Evolutionary conservation across 2,113 vertebrate genomes (phyloP).

Genomic region (Corythoichthys haematopterus): DNA sequence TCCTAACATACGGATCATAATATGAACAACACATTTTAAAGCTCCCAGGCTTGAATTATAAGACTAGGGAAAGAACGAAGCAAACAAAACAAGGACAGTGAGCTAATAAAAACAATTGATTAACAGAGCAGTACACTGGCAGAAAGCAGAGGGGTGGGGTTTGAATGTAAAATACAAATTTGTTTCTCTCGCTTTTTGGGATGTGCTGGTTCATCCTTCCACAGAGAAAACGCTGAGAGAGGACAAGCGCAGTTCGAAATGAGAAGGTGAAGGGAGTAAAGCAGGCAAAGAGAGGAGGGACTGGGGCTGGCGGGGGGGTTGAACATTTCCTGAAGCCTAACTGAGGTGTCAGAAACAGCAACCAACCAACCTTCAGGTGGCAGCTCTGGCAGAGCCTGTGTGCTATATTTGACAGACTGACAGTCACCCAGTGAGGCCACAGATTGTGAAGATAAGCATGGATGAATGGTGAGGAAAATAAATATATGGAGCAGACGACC

Average conservation of each 20-base stretch:
- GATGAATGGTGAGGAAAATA: slow-evolving; percentile 7
- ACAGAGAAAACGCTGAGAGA: slow-evolving; percentile 27
- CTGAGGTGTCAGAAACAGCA: slow-evolving; percentile 58
- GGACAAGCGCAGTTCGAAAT: slow-evolving; percentile 21
- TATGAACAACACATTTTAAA: slow-evolving; percentile 13
- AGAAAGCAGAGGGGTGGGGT: slow-evolving; percentile 4
- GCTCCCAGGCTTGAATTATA: slow-evolving; percentile 16
- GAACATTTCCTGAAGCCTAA: slow-evolving; percentile 63
- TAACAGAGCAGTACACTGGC: slow-evolving; percentile 23
- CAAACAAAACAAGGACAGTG: slow-evolving; percentile 10
- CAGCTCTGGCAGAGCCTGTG: slow-evolving; percentile 30
- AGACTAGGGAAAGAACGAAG: slow-evolving; percentile 1
- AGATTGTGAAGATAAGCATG: slow-evolving; percentile 31
- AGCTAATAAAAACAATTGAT: slow-evolving; percentile 25
- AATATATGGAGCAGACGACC: not conserved
- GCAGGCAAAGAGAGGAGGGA: slow-evolving; percentile 16
- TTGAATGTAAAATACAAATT: slow-evolving; percentile 32
- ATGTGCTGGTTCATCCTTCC: slow-evolving; percentile 12
- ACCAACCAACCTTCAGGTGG: slow-evolving; percentile 24
- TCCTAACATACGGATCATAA: slow-evolving; percentile 12
- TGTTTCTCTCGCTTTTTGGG: slow-evolving; percentile 38
- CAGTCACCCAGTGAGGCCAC: slow-evolving; percentile 31
- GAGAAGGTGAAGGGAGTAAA: slow-evolving; percentile 16
- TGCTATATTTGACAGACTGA: slow-evolving; percentile 47
- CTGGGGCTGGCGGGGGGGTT: not conserved